These are phyloP conservation scores for Falco biarmicus DNA, from an alignment of 2,797 vertebrate genomes.

Conservation along the genomic window DNA sequence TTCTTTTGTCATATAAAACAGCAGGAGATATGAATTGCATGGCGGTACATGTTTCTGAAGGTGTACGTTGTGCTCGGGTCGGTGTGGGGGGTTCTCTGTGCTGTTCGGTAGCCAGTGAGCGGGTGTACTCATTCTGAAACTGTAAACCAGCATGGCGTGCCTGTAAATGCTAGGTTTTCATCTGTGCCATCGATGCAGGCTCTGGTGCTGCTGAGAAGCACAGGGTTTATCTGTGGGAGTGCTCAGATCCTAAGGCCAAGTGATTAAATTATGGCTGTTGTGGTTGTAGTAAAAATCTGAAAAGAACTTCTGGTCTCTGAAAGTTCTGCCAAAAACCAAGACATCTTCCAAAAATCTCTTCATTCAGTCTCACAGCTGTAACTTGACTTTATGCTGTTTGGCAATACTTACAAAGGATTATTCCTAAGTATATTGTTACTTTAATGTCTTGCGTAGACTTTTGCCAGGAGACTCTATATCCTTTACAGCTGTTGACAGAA, in stretches of 20 bases:
- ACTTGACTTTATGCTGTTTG: neutral
- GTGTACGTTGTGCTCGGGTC: neutral
- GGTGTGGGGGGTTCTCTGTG: neutral
- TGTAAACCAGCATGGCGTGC: neutral
- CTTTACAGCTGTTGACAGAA: neutral
- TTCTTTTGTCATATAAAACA: neutral
- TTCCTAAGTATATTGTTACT: neutral
- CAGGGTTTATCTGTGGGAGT: neutral
- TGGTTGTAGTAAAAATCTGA: neutral
- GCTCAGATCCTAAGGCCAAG: neutral
- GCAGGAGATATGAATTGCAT: conserved; percentile 37
- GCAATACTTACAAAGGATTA: neutral
- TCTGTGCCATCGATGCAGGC: neutral
- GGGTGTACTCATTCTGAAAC: conserved; percentile 26
- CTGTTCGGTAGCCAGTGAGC: neutral
- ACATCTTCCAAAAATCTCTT: neutral
- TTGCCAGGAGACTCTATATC: neutral
- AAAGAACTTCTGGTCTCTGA: neutral
- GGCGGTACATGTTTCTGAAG: neutral
- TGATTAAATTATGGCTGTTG: neutral
- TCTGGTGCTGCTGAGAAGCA: neutral
- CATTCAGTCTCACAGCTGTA: neutral
- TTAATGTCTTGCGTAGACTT: neutral
- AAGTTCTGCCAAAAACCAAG: neutral
- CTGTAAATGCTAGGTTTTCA: neutral